Conservation (phyloP, 2,797 vertebrate species). For the Urophycis tenuis region DNA sequence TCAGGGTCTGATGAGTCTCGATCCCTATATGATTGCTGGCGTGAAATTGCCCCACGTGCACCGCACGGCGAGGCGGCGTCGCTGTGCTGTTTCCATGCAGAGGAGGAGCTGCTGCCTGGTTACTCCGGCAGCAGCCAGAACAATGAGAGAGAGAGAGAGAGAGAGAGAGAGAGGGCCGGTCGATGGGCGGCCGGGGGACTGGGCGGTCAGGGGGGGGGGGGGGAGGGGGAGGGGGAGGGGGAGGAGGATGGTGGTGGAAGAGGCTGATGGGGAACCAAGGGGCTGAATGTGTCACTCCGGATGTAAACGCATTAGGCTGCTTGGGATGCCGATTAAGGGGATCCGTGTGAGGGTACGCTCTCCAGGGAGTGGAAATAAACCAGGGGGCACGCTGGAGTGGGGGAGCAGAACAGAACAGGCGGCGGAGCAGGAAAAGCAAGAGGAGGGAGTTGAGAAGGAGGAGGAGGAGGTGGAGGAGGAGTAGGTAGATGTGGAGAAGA, state of each 20-base stretch:
- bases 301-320: slow-evolving; percentile 41
- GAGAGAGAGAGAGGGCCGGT: no score
- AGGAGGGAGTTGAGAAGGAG: no score
- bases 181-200: no score
- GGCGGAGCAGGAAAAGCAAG: no score
- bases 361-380: slow-evolving; percentile 11
- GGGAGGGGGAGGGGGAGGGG: not conserved
- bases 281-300: slow-evolving; percentile 17
- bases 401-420: no score
- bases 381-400: not conserved
- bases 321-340: slow-evolving; percentile 43
- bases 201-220: not conserved
- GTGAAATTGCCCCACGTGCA: not conserved
- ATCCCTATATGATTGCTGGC: not conserved
- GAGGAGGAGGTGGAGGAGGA: no score
- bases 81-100: not conserved
- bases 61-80: no score
- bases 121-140: no score
- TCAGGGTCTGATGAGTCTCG: not conserved
- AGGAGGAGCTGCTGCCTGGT: no score
- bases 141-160: no score
- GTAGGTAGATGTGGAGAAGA: no score
- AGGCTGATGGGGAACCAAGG: not conserved
- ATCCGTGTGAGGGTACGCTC: slow-evolving; percentile 23
- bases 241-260: slow-evolving; percentile 7